phyloP scores from a whole-genome alignment of 2,888 invertebrate genomes.

The Azorinus chamasolen region DNA sequence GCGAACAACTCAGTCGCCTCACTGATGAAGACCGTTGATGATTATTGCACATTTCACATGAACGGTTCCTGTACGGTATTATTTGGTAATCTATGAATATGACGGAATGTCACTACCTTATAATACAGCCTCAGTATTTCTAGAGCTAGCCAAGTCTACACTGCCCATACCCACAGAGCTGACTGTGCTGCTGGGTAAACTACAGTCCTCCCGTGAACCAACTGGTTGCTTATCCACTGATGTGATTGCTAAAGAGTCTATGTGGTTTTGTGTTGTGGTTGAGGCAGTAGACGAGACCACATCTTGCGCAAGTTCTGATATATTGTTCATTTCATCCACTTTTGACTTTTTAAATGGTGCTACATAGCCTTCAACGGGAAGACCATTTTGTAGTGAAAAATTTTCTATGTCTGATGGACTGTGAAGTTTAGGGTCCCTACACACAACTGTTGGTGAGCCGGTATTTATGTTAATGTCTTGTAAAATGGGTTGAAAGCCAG shows the following conservation, averaged over 20 bases:
- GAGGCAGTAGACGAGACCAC: constrained; percentile 50
- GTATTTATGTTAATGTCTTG: constrained; percentile 61
- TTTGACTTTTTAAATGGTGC: constrained; percentile 62
- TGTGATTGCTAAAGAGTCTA: constrained; percentile 54
- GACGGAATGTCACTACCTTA: constrained; percentile 41
- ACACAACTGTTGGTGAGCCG: constrained; percentile 64
- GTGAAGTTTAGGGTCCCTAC: constrained; percentile 31
- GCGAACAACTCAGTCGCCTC: too few relatives aligned
- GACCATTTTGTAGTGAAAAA: constrained; percentile 37
- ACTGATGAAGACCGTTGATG: too few relatives aligned
- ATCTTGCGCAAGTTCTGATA: constrained; percentile 33
- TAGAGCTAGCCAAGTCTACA: constrained; percentile 34
- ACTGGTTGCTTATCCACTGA: constrained; percentile 43
- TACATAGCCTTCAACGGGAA: constrained; percentile 44
- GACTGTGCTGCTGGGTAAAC: constrained; percentile 25
- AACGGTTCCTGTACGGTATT: too few relatives aligned
- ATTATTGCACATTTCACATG: too few relatives aligned
- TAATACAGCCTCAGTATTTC: constrained; percentile 26
- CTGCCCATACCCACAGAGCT: constrained; percentile 31
- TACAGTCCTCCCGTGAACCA: constrained; percentile 11
- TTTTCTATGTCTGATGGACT: constrained; percentile 44
- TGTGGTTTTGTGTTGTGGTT: constrained; percentile 56
- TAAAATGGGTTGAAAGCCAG: constrained; percentile 52
- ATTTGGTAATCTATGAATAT: not conserved
- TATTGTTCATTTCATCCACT: constrained; percentile 36